phyloP scores from a whole-genome alignment of 53 echinoderm and acorn worm species.

The Arbacia lixula region DNA sequence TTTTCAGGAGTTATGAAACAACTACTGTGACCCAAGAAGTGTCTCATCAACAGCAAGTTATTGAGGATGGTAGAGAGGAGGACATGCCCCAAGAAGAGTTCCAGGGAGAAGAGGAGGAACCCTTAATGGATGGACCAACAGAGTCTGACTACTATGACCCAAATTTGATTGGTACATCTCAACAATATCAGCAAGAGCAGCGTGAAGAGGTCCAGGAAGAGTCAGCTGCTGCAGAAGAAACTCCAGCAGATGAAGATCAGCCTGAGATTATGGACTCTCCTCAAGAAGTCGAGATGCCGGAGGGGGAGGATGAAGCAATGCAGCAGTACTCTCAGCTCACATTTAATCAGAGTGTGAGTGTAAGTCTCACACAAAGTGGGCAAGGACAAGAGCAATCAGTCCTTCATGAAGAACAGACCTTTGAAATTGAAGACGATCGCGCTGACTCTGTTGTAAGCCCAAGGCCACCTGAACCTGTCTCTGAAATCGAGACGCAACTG shows the following conservation, averaged over 20 bases:
- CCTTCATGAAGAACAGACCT: background rate
- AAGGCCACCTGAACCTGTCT: slow-evolving; percentile 75
- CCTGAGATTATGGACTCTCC: slow-evolving; percentile 49
- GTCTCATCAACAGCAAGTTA: slow-evolving; percentile 17
- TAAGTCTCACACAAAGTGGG: background rate
- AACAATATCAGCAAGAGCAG: slow-evolving; percentile 13
- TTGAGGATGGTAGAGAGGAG: slow-evolving; percentile 18
- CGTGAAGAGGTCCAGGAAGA: slow-evolving; percentile 7
- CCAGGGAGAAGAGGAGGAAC: slow-evolving; percentile 20
- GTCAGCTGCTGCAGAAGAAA: slow-evolving; percentile 22
- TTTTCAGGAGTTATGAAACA: background rate
- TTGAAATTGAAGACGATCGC: slow-evolving; percentile 64
- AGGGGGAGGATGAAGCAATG: slow-evolving; percentile 25
- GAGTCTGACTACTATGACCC: slow-evolving; percentile 96
- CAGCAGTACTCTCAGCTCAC: slow-evolving; percentile 7
- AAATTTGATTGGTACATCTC: slow-evolving; percentile 61
- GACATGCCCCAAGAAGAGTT: slow-evolving; percentile 27
- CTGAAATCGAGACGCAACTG: slow-evolving; percentile 75
- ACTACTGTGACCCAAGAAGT: slow-evolving; percentile 4
- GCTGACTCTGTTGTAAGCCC: slow-evolving; percentile 84
- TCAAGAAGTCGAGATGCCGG: slow-evolving; percentile 45
- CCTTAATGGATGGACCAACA: slow-evolving; percentile 88
- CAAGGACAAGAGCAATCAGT: background rate
- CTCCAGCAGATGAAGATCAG: background rate
- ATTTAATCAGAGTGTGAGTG: slow-evolving; percentile 6